Evolutionary conservation across 1,140 invertebrate genomes (phyloP).

Genomic region (Geopemphigus sp.): DNA sequence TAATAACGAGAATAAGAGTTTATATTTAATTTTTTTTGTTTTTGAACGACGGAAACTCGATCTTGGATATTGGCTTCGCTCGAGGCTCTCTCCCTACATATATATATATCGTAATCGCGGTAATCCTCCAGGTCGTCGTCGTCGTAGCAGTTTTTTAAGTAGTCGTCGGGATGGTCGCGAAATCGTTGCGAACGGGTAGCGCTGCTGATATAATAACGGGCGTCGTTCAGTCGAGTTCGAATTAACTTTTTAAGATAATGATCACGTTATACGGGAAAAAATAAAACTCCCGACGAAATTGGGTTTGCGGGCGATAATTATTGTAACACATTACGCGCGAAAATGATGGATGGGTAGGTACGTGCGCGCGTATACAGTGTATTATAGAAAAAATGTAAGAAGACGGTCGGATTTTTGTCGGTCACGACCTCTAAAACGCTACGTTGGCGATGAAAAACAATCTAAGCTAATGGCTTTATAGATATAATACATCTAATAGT

Average conservation of each 20-base stretch:
- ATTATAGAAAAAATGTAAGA: background rate
- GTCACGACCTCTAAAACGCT: background rate
- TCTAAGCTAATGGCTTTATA: slow-evolving; percentile 20
- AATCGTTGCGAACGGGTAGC: background rate
- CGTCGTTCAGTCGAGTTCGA: background rate
- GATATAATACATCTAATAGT: background rate
- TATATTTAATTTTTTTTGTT: background rate
- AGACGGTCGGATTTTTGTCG: background rate
- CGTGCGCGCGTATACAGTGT: background rate
- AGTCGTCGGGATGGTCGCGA: slow-evolving; percentile 17
- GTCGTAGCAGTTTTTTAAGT: background rate
- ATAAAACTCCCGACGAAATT: background rate
- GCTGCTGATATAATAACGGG: background rate
- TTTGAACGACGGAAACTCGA: slow-evolving; percentile 1
- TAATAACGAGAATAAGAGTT: background rate
- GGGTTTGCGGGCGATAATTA: slow-evolving; percentile 16
- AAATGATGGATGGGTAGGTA: slow-evolving; percentile 15
- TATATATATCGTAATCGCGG: background rate
- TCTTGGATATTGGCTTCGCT: background rate
- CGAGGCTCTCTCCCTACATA: background rate
- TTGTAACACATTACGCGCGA: slow-evolving; percentile 31
- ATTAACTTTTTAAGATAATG: slow-evolving; percentile 14
- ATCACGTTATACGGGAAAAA: background rate
- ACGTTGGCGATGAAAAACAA: slow-evolving; percentile 10
- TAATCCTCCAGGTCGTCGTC: background rate